These are phyloP conservation scores for Australoheros scitulus DNA, from an alignment of 2,113 vertebrate species.

Conservation along the genomic window DNA sequence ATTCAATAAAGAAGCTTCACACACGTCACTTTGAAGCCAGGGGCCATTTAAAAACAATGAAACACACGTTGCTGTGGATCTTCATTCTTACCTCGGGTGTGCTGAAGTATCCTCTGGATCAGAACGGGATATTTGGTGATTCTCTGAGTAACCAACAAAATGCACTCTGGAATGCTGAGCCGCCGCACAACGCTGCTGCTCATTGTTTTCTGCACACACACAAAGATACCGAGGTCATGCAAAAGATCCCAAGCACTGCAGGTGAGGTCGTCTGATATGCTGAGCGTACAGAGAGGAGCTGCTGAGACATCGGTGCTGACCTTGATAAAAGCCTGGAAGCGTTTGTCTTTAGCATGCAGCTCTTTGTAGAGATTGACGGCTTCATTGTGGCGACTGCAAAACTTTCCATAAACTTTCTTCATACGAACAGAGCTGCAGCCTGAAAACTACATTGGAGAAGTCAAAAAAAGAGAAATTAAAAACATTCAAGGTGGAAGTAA, in stretches of 20 bases:
- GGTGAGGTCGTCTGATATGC: neutral
- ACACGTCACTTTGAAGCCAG: neutral
- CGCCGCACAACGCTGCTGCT: conserved; percentile 88
- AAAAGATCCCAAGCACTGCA: neutral
- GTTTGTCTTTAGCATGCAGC: conserved; percentile 88
- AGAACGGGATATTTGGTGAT: conserved; percentile 95
- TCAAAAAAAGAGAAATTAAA: neutral
- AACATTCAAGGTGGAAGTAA: neutral
- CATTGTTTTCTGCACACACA: conserved; percentile 87
- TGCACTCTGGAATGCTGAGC: conserved; percentile 91
- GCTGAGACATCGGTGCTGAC: conserved; percentile 60
- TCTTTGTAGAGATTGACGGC: conserved; percentile 93
- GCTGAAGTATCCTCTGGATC: conserved; percentile 89
- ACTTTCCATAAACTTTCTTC: conserved; percentile 91
- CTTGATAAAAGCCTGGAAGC: conserved; percentile 94
- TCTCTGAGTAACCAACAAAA: conserved; percentile 91
- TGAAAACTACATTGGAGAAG: conserved; percentile 81
- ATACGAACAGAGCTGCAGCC: conserved; percentile 85
- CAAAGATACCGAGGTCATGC: neutral
- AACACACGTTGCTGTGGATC: neutral
- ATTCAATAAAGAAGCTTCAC: neutral
- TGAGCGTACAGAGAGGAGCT: neutral
- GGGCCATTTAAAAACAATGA: neutral
- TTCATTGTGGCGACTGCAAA: conserved; percentile 94
- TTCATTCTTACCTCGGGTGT: conserved; percentile 85